Evolutionary conservation across 2,113 vertebrate species (phyloP), one percentile per base, ranked within the genome.

Genomic region (Murina feae): DNA sequence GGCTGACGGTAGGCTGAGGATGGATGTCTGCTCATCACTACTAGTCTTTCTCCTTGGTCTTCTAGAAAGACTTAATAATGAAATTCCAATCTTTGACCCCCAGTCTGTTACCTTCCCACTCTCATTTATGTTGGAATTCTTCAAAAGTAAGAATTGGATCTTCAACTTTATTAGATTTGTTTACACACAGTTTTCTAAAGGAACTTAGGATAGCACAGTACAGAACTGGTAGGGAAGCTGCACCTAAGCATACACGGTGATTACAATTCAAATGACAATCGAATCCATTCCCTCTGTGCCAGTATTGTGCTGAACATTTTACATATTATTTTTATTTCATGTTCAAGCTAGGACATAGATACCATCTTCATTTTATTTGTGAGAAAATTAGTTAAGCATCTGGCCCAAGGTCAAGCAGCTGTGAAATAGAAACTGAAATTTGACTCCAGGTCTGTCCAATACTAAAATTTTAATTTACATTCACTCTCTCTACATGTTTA

Each of bases 351-450:
- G 69, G 44, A 32, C 28, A 28, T 51, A 86, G 18, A 78, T n/a
- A 30, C 21, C 49, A 69, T 71, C 10, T 90, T 85, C 51, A 53
- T 90, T 97, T 89, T 79, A 75, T 83, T 89, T 83, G 13, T 86
- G 55, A 93, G 47, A 85, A 81, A 79, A 80, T 2, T 74, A 75
- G 42, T 80, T 42, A 39, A 75, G 4, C 74, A 18, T 30, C 42
- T 89, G 83, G 5, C n/a, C 49, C 35, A 93, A 71, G 16, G 9
- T 94, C 55, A 89, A 60, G 76, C 17, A 80, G 30, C 20, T 47
- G 71, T 72, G 66, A 87, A 91, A 51, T 39, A 79, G 10, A 55
- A 85, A 3, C 12, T 44, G 39, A 6, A 85, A 81, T 91, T 95
- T 89, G 30, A 35, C n/a, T 93, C 2, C 4, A 80, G 39, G 21